Conservation (phyloP, 1,140 invertebrate species). For the Ips nitidus region DNA sequence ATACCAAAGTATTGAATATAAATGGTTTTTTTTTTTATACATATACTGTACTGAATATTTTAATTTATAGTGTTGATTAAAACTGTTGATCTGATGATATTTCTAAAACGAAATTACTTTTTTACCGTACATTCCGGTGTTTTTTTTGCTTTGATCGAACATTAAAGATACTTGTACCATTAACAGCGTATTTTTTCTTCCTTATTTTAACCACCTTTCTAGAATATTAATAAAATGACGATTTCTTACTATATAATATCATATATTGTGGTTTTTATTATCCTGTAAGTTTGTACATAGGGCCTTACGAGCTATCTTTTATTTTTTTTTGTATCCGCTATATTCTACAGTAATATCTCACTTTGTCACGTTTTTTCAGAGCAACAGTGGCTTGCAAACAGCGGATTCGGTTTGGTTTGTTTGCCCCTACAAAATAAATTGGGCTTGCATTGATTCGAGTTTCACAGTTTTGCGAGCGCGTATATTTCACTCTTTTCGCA, state of each 20-base stretch:
- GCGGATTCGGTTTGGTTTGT: constrained; percentile 14
- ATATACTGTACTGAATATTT: no score
- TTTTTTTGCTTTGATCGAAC: no score
- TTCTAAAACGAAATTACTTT: no score
- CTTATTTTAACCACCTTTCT: no score
- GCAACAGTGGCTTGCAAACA: constrained; percentile 22
- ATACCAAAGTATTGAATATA: no score
- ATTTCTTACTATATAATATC: constrained; percentile 24
- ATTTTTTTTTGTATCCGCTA: neutral
- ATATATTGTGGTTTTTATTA: constrained; percentile 27
- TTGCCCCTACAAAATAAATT: constrained; percentile 29
- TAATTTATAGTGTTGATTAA: no score
- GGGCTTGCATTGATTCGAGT: constrained; percentile 36
- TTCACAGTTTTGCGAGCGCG: constrained; percentile 17
- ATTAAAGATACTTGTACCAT: no score
- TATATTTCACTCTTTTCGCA: neutral
- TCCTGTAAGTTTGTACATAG: constrained; percentile 36
- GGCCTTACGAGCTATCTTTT: constrained; percentile 25
- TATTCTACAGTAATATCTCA: constrained; percentile 33
- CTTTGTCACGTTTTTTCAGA: constrained; percentile 32
- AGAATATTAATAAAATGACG: neutral
- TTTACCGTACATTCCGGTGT: no score
- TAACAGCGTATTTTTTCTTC: no score
- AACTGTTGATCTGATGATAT: no score
- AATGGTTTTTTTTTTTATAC: no score